phyloP scores from a whole-genome alignment of 2,888 invertebrate genomes.

The Polydrusus tereticollis region DNA sequence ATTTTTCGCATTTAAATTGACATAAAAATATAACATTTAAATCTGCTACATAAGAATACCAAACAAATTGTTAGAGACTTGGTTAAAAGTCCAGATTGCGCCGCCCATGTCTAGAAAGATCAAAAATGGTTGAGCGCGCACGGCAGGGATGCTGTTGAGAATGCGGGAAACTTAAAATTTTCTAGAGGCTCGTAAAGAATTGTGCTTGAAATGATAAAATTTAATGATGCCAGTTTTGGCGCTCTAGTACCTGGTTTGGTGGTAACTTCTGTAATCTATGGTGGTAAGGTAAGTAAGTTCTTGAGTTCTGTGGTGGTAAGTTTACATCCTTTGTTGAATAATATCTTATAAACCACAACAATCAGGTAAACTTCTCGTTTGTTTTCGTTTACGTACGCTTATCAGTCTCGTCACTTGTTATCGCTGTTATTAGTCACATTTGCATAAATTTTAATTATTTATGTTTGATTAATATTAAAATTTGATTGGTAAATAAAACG shows the following conservation, averaged over 20 bases:
- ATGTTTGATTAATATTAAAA: background rate
- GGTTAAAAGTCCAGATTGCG: background rate
- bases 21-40: background rate
- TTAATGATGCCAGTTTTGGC: too few species aligned
- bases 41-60: background rate
- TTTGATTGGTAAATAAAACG: background rate
- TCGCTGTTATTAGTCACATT: background rate
- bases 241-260: too few species aligned
- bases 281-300: too few species aligned
- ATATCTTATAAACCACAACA: too few species aligned
- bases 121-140: background rate
- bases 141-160: background rate
- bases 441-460: background rate
- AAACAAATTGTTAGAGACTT: background rate
- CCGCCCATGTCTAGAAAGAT: constrained; percentile 5
- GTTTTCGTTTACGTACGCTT: background rate
- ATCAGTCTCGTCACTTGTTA: too few species aligned
- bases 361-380: too few species aligned
- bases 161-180: constrained; percentile 13
- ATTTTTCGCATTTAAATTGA: background rate
- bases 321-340: too few species aligned
- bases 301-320: too few species aligned
- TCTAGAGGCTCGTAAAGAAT: background rate
- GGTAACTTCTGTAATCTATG: too few species aligned
- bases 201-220: too few species aligned